Percentiles rank a stretch among this genome's conserved stretches.
Evolutionary conservation across 1,140 invertebrate genomes (phyloP).

Genomic region (Cryptotermes secundus): DNA sequence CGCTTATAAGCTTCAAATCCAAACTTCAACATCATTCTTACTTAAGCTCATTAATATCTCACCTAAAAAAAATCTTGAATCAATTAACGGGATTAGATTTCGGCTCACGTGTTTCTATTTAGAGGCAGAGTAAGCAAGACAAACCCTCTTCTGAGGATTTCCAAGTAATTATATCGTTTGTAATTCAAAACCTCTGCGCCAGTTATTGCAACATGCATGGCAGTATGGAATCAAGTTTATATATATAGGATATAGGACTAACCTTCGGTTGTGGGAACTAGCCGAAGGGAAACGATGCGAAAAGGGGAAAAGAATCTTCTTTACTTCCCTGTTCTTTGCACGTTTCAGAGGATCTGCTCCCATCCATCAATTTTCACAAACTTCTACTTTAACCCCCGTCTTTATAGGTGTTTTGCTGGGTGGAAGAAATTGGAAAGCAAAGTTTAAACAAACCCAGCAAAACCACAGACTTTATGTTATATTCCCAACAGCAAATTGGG

Average conservation of each 20-base stretch:
- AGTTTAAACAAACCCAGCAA: neutral
- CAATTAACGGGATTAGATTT: neutral
- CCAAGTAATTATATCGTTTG: neutral
- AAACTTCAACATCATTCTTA: neutral
- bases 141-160: neutral
- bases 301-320: neutral
- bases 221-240: neutral
- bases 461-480: too few species aligned
- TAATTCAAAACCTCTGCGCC: neutral
- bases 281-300: neutral
- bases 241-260: too few species aligned
- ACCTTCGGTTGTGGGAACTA: too few species aligned
- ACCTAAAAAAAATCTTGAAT: neutral
- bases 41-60: neutral
- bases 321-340: neutral
- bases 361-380: constrained; percentile 17
- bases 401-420: neutral
- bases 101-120: neutral
- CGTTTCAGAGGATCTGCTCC: neutral
- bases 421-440: neutral
- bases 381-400: neutral
- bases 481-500: too few species aligned
- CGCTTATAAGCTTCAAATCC: neutral
- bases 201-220: neutral
- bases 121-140: neutral